These are phyloP conservation scores for Stomatorhinus walkeri DNA, from an alignment of 2,797 vertebrate species.

Conservation along the genomic window DNA sequence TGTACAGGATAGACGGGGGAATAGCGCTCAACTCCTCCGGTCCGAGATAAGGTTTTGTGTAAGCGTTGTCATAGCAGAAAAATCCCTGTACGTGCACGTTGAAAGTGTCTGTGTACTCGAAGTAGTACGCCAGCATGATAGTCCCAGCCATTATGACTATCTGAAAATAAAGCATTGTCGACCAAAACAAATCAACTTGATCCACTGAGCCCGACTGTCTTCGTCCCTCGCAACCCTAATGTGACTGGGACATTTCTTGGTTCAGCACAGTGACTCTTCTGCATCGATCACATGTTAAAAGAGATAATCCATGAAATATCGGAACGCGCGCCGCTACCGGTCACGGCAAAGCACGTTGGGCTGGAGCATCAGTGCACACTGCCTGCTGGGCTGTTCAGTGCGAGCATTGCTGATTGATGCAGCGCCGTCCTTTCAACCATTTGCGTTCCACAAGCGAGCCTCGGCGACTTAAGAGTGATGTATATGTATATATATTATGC, in stretches of 20 bases:
- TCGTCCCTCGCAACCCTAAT: slow-evolving; percentile 16
- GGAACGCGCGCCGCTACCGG: slow-evolving; percentile 10
- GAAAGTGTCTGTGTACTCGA: slow-evolving; percentile 89
- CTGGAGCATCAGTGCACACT: neutral
- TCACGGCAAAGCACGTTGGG: neutral
- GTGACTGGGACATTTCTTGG: slow-evolving; percentile 25
- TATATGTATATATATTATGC: slow-evolving; percentile 5
- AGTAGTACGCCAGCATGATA: slow-evolving; percentile 86
- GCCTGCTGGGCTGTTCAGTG: neutral
- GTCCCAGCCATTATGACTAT: slow-evolving; percentile 82
- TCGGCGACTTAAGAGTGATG: neutral
- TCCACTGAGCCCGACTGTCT: slow-evolving; percentile 21
- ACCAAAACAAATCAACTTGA: slow-evolving; percentile 15
- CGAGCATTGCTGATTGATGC: neutral
- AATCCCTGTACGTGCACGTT: slow-evolving; percentile 79
- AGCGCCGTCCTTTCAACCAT: neutral
- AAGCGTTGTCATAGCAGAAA: slow-evolving; percentile 75
- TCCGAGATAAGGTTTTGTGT: slow-evolving; percentile 79
- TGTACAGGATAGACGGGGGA: slow-evolving; percentile 75
- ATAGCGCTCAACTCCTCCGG: slow-evolving; percentile 76
- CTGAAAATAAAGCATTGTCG: slow-evolving; percentile 68
- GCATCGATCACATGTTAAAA: slow-evolving; percentile 16
- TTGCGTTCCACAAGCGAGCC: neutral
- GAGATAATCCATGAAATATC: slow-evolving; percentile 21
- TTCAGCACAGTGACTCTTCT: neutral